A percentile compares a stretch with the other conserved stretches of the same genome.
These are phyloP conservation scores for Xiphophorus hellerii DNA, from an alignment of 2,113 vertebrate species.

Conservation along the genomic window DNA sequence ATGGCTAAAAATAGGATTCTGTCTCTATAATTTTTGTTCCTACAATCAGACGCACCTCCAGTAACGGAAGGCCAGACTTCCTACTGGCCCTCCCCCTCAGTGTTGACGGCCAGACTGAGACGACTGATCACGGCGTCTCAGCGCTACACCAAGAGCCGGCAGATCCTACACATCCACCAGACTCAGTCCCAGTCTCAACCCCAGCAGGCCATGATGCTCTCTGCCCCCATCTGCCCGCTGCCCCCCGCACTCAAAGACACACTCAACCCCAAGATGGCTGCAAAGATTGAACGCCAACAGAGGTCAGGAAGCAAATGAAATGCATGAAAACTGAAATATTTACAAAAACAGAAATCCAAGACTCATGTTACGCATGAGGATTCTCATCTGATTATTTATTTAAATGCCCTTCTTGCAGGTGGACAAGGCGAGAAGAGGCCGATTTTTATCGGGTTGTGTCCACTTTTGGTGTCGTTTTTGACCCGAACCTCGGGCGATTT, in stretches of 20 bases:
- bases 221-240: slow-evolving; percentile 83
- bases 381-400: background rate
- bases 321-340: background rate
- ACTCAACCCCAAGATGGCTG: slow-evolving; percentile 95
- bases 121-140: slow-evolving; percentile 97
- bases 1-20: background rate
- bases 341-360: background rate
- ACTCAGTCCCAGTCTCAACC: slow-evolving; percentile 78
- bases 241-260: slow-evolving; percentile 85
- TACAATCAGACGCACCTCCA: slow-evolving; percentile 81
- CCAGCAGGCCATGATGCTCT: slow-evolving; percentile 74
- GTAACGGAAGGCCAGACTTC: slow-evolving; percentile 85
- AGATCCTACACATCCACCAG: slow-evolving; percentile 90
- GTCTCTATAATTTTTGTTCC: slow-evolving; percentile 16
- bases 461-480: slow-evolving; percentile 97
- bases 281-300: slow-evolving; percentile 97
- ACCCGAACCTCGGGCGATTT: slow-evolving; percentile 90
- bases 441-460: slow-evolving; percentile 98
- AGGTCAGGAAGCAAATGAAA: slow-evolving; percentile 76
- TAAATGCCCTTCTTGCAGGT: slow-evolving; percentile 76
- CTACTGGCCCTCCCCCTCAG: slow-evolving; percentile 95
- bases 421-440: slow-evolving; percentile 97
- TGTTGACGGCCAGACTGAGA: slow-evolving; percentile 92
- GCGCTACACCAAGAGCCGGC: slow-evolving; percentile 92
- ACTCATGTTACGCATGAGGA: background rate